phyloP scores from a whole-genome alignment of 1,140 invertebrate genomes.

The Tetramorium alpestre region DNA sequence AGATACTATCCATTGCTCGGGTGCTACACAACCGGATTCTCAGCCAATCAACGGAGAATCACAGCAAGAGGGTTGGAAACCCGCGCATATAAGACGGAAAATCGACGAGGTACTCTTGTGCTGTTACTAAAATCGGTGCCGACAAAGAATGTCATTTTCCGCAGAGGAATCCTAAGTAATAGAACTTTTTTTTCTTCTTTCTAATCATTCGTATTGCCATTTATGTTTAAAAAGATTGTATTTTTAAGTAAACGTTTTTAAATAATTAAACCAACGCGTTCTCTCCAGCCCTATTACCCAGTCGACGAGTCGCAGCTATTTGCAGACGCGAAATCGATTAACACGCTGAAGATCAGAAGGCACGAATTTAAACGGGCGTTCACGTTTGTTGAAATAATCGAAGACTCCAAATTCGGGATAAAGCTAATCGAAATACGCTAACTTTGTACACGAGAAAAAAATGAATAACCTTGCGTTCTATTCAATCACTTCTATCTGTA shows the following conservation, averaged over 20 bases:
- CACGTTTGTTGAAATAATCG: background rate
- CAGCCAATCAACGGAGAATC: slow-evolving; percentile 43
- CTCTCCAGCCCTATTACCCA: background rate
- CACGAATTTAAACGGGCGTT: background rate
- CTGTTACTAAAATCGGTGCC: slow-evolving; percentile 50
- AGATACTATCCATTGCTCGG: slow-evolving; percentile 37
- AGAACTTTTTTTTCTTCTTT: slow-evolving; percentile 61
- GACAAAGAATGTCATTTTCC: slow-evolving; percentile 53
- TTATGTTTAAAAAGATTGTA: slow-evolving; percentile 68
- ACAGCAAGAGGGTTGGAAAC: slow-evolving; percentile 79
- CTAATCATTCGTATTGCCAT: slow-evolving; percentile 62
- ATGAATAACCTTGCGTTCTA: background rate
- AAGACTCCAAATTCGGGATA: background rate
- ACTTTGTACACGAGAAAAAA: background rate
- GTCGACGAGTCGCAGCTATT: background rate
- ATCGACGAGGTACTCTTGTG: slow-evolving; percentile 51
- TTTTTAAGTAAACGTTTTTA: slow-evolving; percentile 72
- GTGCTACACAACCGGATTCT: slow-evolving; percentile 4
- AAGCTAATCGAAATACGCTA: background rate
- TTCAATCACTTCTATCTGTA: background rate
- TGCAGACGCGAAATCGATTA: background rate
- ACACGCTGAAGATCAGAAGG: background rate
- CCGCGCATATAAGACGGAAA: slow-evolving; percentile 66
- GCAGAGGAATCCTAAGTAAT: slow-evolving; percentile 58
- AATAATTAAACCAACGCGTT: slow-evolving; percentile 49